Evolutionary conservation across 2,888 invertebrate genomes (phyloP), one percentile per base, ranked within the genome.

Genomic region (Nemotelus pantherinus): DNA sequence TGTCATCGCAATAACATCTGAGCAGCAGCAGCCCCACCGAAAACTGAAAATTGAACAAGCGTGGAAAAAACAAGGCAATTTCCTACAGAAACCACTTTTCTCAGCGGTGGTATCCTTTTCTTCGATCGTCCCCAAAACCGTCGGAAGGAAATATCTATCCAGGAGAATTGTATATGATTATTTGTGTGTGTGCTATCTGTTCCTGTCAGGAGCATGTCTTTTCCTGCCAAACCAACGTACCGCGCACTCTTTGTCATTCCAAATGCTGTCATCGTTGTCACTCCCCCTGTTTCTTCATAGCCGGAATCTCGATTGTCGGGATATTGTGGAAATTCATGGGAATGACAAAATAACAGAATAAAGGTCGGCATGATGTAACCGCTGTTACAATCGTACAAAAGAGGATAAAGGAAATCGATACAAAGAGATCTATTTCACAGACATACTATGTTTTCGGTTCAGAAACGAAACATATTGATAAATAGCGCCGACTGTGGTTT

Each of bases 361-460:
- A 45, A 65, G 65, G 65, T 45, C 47, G 44, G 10, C 65, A 65
- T 4, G 44, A 47, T 65, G 65, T 65, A 44, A 41, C 41, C 41
- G 65, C 65, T 65, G 47, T 65, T 65, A 41, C 10, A 47, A 65
- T 5, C 3, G 10, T n/a, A 65, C 65, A 65, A 65, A 39, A 44
- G 45, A 9, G 47, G 65, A 65, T 65, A 65, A 65, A 65, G n/a
- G 65, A 47, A 65, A 65, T 65, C 65, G 47, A 65, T 65, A 65
- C 65, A 65, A 65, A 65, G 5, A 65, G 45, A 65, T 65, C n/a
- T 65, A 43, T 65, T 63, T 45, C 43, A 43, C 10, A 43, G 65
- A 65, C 41, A 65, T n/a, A 45, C 47, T 10, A 65, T 43, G 65
- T 43, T 47, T 9, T 7, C 45, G 9, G 45, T 65, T 3, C 4